These are phyloP conservation scores for Garrulus glandarius DNA, from an alignment of 2,797 vertebrate genomes.

Conservation along the genomic window DNA sequence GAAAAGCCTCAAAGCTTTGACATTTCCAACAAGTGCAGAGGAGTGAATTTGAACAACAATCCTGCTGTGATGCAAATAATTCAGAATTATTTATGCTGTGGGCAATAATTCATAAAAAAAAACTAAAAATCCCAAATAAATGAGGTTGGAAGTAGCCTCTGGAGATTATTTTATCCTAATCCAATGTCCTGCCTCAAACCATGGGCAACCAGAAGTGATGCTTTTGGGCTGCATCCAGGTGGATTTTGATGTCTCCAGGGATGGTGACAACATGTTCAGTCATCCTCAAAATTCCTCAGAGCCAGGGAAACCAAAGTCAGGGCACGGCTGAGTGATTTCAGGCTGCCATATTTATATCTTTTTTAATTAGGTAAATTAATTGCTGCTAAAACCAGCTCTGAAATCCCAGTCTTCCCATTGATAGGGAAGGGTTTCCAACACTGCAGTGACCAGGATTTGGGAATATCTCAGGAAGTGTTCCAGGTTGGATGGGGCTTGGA, in stretches of 20 bases:
- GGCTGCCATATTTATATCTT: fast-evolving
- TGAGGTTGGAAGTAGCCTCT: background rate
- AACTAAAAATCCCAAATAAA: background rate
- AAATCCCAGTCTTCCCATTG: background rate
- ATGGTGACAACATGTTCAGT: background rate
- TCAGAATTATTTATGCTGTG: background rate
- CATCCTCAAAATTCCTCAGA: background rate
- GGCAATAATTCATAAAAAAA: background rate
- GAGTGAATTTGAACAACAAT: background rate
- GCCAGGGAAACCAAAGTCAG: background rate
- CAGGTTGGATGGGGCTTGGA: background rate
- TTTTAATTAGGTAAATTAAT: background rate
- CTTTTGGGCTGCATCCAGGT: background rate
- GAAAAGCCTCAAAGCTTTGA: background rate
- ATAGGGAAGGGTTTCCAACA: background rate
- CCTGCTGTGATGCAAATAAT: background rate
- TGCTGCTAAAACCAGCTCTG: background rate
- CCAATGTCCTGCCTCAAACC: background rate
- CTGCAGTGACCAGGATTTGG: background rate
- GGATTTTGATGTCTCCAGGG: background rate
- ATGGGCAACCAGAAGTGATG: background rate
- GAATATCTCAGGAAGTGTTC: background rate
- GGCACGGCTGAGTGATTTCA: background rate
- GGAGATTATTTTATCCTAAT: background rate
- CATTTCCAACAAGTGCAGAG: background rate